A percentile compares a stretch with the other conserved stretches of the same genome.
phyloP scores from a whole-genome alignment of 2,797 vertebrate genomes.

The Octomys mimax region DNA sequence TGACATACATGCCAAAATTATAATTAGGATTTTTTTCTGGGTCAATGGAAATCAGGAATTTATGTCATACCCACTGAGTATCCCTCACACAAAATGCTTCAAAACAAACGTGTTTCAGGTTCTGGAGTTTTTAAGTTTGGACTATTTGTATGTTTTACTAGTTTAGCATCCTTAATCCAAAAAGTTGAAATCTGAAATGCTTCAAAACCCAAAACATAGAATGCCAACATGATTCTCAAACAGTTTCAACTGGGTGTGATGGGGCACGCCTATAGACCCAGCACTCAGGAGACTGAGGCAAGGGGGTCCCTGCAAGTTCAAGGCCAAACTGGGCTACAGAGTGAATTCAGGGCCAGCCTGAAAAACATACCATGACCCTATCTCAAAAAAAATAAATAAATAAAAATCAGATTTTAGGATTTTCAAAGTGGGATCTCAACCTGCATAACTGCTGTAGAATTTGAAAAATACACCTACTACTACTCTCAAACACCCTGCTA shows the following conservation, averaged over 20 bases:
- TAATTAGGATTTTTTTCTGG: not conserved
- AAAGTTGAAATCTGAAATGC: not conserved
- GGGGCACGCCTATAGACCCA: not conserved
- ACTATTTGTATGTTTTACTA: not conserved
- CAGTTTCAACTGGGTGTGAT: not conserved
- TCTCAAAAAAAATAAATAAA: not conserved
- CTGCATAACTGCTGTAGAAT: not conserved
- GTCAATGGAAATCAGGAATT: constrained; percentile 44
- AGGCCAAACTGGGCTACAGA: not conserved
- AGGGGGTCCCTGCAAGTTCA: not conserved
- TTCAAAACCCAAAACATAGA: not conserved
- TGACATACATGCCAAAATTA: not conserved
- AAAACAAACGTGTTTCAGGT: not conserved
- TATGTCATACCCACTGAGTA: not conserved
- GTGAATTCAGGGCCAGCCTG: not conserved
- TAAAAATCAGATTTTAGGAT: not conserved
- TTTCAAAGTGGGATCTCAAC: not conserved
- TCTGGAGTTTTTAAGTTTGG: not conserved
- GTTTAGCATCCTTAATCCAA: not conserved
- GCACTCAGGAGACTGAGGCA: not conserved
- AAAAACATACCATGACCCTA: not conserved
- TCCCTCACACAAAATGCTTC: not conserved
- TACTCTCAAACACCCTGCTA: not conserved
- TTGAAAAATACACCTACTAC: constrained; percentile 28
- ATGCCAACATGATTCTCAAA: not conserved